Conservation (phyloP, 2,888 invertebrate species). For the Pecten maximus region DNA sequence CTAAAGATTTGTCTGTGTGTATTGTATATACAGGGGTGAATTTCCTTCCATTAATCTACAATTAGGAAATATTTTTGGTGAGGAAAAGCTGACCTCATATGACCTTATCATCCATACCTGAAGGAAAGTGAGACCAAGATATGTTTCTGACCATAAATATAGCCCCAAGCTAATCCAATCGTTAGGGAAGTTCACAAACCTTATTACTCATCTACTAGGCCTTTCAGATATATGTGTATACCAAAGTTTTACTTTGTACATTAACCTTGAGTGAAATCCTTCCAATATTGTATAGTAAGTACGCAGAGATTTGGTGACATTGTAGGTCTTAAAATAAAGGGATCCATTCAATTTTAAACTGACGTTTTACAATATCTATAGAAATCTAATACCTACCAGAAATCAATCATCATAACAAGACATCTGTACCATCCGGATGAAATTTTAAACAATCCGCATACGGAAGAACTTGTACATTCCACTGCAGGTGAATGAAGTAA, state of each 20-base stretch:
- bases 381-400: background rate
- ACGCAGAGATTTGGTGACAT: too few relatives aligned
- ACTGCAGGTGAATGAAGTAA: background rate
- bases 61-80: background rate
- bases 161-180: background rate
- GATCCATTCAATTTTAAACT: too few relatives aligned
- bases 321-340: too few relatives aligned
- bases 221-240: background rate
- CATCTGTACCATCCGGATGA: background rate
- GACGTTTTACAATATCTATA: too few relatives aligned
- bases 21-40: background rate
- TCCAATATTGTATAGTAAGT: background rate
- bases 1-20: background rate
- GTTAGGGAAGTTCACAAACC: background rate
- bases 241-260: background rate
- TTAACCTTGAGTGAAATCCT: background rate
- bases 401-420: background rate
- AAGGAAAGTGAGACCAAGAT: background rate
- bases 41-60: background rate
- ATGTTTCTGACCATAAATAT: background rate
- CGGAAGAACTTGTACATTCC: background rate
- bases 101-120: background rate
- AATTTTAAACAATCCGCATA: background rate
- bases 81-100: background rate
- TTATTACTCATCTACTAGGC: background rate